These are phyloP conservation scores for Sebastiscus tertius DNA, from an alignment of 2,797 vertebrate species.

Conservation along the genomic window DNA sequence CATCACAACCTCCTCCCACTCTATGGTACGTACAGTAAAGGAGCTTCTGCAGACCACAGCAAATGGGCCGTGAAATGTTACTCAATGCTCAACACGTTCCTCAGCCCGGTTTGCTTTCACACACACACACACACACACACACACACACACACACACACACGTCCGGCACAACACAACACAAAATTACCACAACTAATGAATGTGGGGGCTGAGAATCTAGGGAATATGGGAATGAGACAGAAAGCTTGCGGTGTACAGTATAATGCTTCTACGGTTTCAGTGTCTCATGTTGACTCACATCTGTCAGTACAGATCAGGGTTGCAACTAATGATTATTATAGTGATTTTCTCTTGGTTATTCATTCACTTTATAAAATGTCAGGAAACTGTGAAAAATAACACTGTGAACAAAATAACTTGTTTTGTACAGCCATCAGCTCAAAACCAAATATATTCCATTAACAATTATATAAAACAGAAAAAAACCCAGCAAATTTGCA, in stretches of 20 bases:
- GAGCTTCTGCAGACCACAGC: conserved; percentile 63
- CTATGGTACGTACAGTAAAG: conserved; percentile 60
- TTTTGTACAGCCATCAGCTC: too few relatives aligned
- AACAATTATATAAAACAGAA: neutral
- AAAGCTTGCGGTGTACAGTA: conserved; percentile 5
- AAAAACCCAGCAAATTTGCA: neutral
- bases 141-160: conserved; percentile 19
- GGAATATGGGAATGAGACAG: conserved; percentile 27
- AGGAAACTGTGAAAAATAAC: neutral
- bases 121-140: conserved; percentile 9
- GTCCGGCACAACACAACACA: conserved; percentile 31
- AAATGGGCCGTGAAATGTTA: conserved; percentile 80
- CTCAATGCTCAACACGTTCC: conserved; percentile 71
- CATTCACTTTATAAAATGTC: neutral
- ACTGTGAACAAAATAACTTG: neutral
- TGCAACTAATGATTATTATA: neutral
- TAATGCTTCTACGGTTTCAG: neutral
- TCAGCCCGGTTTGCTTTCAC: conserved; percentile 34
- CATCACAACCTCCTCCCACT: conserved; percentile 55
- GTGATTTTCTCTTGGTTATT: neutral
- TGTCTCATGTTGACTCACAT: neutral
- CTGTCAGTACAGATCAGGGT: conserved; percentile 10
- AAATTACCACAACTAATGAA: conserved; percentile 55
- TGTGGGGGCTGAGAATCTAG: neutral
- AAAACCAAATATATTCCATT: neutral